A percentile compares a stretch with the other conserved stretches of the same genome.
Conservation (phyloP, 1,140 invertebrate genomes). For the Aphelinus certus region DNA sequence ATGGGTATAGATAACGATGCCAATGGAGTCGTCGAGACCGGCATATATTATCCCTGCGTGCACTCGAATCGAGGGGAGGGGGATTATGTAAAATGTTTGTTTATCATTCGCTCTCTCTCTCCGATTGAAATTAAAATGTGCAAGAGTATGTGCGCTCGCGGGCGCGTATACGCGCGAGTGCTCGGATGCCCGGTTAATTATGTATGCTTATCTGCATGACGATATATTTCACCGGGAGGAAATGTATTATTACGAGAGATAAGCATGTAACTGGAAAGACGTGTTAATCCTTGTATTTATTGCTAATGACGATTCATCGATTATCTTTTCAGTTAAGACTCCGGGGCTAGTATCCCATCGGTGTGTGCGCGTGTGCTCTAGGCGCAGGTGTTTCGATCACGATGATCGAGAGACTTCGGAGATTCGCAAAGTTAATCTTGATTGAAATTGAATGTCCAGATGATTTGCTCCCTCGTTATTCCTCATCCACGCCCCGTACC, state of each 20-base stretch:
- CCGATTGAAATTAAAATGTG: conserved; percentile 4
- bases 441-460: too few species aligned
- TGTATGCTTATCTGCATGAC: too few species aligned
- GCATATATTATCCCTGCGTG: not conserved
- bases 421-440: too few species aligned
- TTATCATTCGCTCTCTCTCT: conserved; percentile 11
- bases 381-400: not conserved
- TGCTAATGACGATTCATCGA: not conserved
- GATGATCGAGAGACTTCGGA: not conserved
- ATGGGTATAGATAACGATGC: too few species aligned
- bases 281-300: not conserved
- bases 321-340: not conserved
- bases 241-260: not conserved
- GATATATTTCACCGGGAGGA: too few species aligned
- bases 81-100: conserved; percentile 34
- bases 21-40: too few species aligned
- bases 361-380: not conserved
- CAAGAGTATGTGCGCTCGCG: too few species aligned
- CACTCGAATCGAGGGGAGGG: not conserved
- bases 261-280: not conserved
- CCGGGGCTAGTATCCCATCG: not conserved
- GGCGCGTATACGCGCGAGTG: not conserved
- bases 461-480: too few species aligned
- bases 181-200: not conserved
- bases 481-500: too few species aligned